These are phyloP conservation scores for Aphaenogaster floridana DNA, from an alignment of 1,140 invertebrate genomes.

Conservation along the genomic window DNA sequence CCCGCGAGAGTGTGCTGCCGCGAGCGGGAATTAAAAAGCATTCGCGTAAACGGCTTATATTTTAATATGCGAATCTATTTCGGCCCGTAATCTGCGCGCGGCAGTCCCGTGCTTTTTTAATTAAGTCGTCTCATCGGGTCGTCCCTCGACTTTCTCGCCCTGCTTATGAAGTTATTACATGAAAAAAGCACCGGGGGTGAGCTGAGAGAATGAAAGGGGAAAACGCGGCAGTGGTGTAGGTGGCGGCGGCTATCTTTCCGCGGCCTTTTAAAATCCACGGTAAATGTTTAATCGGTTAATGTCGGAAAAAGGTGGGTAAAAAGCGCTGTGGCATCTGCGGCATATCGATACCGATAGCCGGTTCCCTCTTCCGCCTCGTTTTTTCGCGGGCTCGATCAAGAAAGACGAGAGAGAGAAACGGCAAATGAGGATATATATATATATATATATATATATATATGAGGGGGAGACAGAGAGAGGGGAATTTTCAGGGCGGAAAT, in stretches of 20 bases:
- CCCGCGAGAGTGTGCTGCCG: neutral
- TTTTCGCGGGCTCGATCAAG: slow-evolving; percentile 1
- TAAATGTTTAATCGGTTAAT: slow-evolving; percentile 67
- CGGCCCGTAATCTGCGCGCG: slow-evolving; percentile 24
- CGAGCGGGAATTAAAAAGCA: slow-evolving; percentile 46
- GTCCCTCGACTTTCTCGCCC: slow-evolving; percentile 37
- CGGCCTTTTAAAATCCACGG: slow-evolving; percentile 56
- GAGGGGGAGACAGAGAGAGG: neutral
- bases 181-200: neutral
- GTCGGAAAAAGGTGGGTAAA: slow-evolving; percentile 41
- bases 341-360: slow-evolving; percentile 34
- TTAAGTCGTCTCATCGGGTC: slow-evolving; percentile 51
- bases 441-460: too few relatives aligned
- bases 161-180: slow-evolving; percentile 62
- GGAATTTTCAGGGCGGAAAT: slow-evolving; percentile 45
- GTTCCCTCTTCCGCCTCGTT: slow-evolving; percentile 5
- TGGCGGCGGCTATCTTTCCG: slow-evolving; percentile 29
- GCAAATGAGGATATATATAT: neutral
- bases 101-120: slow-evolving; percentile 46
- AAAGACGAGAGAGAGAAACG: slow-evolving; percentile 8
- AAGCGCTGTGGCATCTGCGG: slow-evolving; percentile 42
- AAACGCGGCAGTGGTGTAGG: slow-evolving; percentile 7
- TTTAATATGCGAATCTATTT: slow-evolving; percentile 54
- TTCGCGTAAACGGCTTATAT: slow-evolving; percentile 46
- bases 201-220: slow-evolving; percentile 24